Evolutionary conservation across 37 sponge, comb jelly and placozoan genomes (phyloP), one percentile per base, ranked within the genome.

Genomic region (Beroe ovata): DNA sequence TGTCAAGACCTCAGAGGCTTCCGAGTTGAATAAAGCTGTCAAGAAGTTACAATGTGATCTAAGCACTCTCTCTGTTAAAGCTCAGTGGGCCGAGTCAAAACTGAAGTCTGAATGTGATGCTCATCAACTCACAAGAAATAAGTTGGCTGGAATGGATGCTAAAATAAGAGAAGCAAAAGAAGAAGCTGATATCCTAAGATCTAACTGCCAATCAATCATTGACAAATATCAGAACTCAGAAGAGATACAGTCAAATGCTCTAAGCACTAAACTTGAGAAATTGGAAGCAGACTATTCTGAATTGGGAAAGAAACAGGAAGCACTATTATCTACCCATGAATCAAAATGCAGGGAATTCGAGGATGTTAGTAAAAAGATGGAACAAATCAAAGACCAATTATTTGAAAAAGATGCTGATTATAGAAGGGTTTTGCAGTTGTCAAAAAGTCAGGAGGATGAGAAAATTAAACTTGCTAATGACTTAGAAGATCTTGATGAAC

Each of bases 331-430:
- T 3, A 71, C 29, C 4, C 29, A 71, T 71, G 71, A 34, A 36
- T 18, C 18, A 18, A 71, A 71, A 20, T 71, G 71, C 29, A 28
- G 29, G 29, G 71, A 71, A 28, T 2, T 20, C 2, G 71, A 71
- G 34, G 38, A 71, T 36, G 38, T 28, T 28, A 71, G 1, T 21
- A 11, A 28, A 38, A 35, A 29, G 29, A 28, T 71, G 71, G 71
- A 71, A 38, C 71, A 71, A 71, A 71, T 71, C 34, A 71, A 71
- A 30, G 71, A 71, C 38, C 71, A 71, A 20, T 20, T 71, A 20
- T 71, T 71, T 20, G 71, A 71, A 20, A 71, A 71, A 71, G 71
- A 71, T 28, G 36, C 71, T 71, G 71, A 71, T 71, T 71, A 71
- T 38, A 32, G 38, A 29, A 71, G 38, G 20, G 36, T 71, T 29